phyloP scores from a whole-genome alignment of 2,113 vertebrate genomes.

The Canis aureus region DNA sequence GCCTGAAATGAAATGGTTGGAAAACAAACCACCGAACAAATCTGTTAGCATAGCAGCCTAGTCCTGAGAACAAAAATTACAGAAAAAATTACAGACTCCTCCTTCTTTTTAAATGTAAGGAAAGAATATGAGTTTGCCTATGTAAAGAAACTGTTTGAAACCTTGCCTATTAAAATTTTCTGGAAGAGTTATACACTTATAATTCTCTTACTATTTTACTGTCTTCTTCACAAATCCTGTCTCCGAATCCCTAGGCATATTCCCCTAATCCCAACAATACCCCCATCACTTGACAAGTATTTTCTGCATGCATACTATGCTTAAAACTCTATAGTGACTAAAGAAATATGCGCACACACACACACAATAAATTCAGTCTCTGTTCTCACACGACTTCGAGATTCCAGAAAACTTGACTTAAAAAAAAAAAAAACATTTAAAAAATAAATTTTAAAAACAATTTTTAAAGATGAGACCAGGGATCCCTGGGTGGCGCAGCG shows the following conservation, averaged over 20 bases:
- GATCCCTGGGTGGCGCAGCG: too few species aligned
- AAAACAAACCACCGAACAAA: background rate
- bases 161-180: background rate
- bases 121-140: background rate
- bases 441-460: background rate
- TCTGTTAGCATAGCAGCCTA: background rate
- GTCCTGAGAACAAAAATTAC: background rate
- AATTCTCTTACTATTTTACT: background rate
- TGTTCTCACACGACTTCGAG: background rate
- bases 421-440: background rate
- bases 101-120: background rate
- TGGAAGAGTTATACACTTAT: background rate
- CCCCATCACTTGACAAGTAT: background rate
- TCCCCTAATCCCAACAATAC: background rate
- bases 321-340: background rate
- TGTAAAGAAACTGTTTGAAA: background rate
- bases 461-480: background rate
- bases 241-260: background rate
- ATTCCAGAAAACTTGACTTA: background rate
- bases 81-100: background rate
- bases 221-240: background rate
- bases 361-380: background rate
- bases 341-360: background rate
- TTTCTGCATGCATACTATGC: background rate
- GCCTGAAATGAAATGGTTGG: background rate